Evolutionary conservation across 2,888 invertebrate species (phyloP).

Genomic region (Actias luna): DNA sequence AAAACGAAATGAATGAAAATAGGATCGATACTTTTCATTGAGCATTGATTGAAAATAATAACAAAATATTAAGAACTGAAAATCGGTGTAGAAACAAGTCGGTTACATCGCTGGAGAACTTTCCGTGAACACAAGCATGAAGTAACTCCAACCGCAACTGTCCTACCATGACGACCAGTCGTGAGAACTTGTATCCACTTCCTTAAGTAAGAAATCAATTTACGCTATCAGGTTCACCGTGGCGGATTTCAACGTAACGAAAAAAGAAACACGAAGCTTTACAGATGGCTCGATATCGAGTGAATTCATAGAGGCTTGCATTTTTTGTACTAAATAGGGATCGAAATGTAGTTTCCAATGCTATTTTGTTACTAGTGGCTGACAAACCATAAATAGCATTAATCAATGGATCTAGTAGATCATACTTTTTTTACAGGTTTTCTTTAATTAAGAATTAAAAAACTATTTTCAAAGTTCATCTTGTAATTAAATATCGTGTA

Average conservation of each 20-base stretch:
- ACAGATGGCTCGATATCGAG: not conserved
- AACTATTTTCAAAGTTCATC: too few species aligned
- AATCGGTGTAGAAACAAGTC: not conserved
- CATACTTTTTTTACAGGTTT: too few species aligned
- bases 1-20: too few species aligned
- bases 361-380: too few species aligned
- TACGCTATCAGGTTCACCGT: conserved; percentile 29
- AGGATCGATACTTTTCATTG: too few species aligned
- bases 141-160: conserved; percentile 34
- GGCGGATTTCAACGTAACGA: conserved; percentile 25
- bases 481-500: too few species aligned
- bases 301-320: not conserved
- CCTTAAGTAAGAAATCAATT: conserved; percentile 43
- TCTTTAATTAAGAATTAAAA: too few species aligned
- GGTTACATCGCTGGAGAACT: conserved; percentile 19
- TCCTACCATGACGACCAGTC: conserved; percentile 42
- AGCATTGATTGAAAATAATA: not conserved
- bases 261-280: conserved; percentile 21
- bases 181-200: conserved; percentile 41
- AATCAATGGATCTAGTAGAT: too few species aligned
- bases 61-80: not conserved
- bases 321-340: not conserved
- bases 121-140: conserved; percentile 22
- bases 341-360: too few species aligned
- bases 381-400: too few species aligned